A percentile compares a stretch with the other conserved stretches of the same genome.
phyloP scores from a whole-genome alignment of 2,113 vertebrate species.

The Gavia stellata region DNA sequence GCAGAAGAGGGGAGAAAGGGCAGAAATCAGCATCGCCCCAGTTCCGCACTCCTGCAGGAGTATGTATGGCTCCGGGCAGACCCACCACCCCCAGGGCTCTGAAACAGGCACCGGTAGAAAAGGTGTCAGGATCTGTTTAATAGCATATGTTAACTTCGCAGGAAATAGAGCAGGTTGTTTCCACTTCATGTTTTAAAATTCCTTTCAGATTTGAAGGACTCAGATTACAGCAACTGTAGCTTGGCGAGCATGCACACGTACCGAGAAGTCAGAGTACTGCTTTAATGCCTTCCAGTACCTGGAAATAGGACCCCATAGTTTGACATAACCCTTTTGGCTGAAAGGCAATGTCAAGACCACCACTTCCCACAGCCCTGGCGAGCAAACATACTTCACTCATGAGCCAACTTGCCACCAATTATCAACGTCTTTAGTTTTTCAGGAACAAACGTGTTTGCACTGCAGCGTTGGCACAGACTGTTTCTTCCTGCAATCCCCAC shows the following conservation, averaged over 20 bases:
- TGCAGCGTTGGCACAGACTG: background rate
- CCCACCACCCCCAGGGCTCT: background rate
- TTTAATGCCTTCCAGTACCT: background rate
- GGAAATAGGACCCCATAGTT: background rate
- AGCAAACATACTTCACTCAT: rapidly evolving
- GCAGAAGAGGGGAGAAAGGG: background rate
- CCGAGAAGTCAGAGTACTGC: background rate
- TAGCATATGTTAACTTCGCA: rapidly evolving
- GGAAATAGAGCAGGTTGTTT: background rate
- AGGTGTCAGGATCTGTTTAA: background rate
- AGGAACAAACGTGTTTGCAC: background rate
- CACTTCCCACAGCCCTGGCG: background rate
- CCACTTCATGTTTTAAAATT: too few relatives aligned
- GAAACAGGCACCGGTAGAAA: rapidly evolving
- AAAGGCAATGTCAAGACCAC: background rate
- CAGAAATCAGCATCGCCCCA: background rate
- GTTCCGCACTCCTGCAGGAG: rapidly evolving
- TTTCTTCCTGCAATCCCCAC: background rate
- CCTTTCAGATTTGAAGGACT: too few relatives aligned
- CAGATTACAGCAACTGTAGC: background rate
- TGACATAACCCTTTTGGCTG: background rate
- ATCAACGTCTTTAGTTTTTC: background rate
- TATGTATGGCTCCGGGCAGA: background rate
- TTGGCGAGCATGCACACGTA: background rate
- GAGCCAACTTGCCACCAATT: background rate